Conservation (phyloP, 2,113 vertebrate genomes). For the Ciconia boyciana region DNA sequence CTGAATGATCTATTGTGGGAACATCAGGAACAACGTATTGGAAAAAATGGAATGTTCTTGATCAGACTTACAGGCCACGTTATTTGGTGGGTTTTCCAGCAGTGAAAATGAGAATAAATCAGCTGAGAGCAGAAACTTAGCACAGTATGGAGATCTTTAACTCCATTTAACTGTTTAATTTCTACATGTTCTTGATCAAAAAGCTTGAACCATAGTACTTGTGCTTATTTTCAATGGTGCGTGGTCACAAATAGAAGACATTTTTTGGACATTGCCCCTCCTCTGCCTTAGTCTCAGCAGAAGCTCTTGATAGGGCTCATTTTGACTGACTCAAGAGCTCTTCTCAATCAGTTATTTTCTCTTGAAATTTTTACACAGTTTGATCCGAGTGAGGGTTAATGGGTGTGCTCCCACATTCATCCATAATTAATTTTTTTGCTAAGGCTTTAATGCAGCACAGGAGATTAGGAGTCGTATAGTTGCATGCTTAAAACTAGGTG, state of each 20-base stretch:
- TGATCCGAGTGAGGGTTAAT: neutral
- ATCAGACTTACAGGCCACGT: neutral
- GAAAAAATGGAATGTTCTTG: conserved; percentile 44
- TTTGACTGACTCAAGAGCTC: neutral
- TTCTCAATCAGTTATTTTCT: neutral
- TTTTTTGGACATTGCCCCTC: neutral
- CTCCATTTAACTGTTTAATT: neutral
- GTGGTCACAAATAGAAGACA: neutral
- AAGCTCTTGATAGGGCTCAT: neutral
- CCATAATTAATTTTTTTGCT: conserved; percentile 23
- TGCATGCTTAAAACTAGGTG: neutral
- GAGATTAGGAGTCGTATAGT: neutral
- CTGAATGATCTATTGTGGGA: conserved; percentile 59
- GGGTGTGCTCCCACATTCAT: neutral
- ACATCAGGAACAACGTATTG: conserved; percentile 14
- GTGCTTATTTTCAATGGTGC: neutral
- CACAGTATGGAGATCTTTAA: neutral
- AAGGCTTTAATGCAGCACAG: neutral
- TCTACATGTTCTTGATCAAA: neutral
- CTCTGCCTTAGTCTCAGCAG: neutral
- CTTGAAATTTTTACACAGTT: neutral
- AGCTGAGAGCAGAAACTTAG: neutral
- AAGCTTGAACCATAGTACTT: neutral
- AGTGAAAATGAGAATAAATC: conserved; percentile 18
- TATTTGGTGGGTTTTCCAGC: neutral